A percentile compares a stretch with the other conserved stretches of the same genome.
Conservation (phyloP, 92 coral and sea anemone genomes). For the Heteractis magnifica region DNA sequence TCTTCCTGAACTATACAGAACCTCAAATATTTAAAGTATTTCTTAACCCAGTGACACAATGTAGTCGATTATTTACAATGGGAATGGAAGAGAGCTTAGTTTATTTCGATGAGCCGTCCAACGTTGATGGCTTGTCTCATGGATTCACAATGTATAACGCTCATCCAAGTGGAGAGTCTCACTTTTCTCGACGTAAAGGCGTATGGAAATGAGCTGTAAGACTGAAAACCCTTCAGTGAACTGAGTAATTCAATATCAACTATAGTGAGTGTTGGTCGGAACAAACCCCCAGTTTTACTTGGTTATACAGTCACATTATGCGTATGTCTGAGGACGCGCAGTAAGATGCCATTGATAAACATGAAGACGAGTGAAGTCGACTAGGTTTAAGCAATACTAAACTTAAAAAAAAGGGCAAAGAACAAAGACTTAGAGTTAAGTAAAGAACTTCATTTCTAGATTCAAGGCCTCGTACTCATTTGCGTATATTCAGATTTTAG, state of each 20-base stretch:
- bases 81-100: slow-evolving; percentile 63
- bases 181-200: slow-evolving; percentile 32
- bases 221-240: neutral
- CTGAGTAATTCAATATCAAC: neutral
- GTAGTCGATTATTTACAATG: slow-evolving; percentile 29
- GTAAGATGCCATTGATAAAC: too few species aligned
- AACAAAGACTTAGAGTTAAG: too few species aligned
- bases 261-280: too few species aligned
- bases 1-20: slow-evolving; percentile 50
- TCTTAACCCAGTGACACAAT: slow-evolving; percentile 18
- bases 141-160: slow-evolving; percentile 71
- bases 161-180: slow-evolving; percentile 62
- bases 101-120: slow-evolving; percentile 55
- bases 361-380: too few species aligned
- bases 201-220: neutral
- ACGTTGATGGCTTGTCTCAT: slow-evolving; percentile 43
- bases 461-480: too few species aligned
- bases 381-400: too few species aligned
- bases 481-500: too few species aligned
- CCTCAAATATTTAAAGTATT: slow-evolving; percentile 51
- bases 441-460: too few species aligned
- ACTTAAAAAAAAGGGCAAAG: too few species aligned
- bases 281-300: too few species aligned
- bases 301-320: too few species aligned
- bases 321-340: too few species aligned